Base-by-base conservation (phyloP, 2,888 invertebrate species). In the Drosophila algonquin region DNA sequence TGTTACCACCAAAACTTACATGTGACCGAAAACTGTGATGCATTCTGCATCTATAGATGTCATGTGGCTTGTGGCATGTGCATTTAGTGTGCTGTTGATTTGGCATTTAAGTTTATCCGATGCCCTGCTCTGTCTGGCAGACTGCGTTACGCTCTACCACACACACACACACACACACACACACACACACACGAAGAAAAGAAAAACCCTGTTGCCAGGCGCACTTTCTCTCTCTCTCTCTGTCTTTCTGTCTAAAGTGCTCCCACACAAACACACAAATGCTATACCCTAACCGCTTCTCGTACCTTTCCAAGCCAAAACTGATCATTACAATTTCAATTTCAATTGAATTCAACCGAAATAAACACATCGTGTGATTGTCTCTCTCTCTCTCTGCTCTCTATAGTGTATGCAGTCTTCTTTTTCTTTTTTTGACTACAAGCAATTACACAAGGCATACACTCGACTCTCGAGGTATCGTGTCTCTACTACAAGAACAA, bases 301-400 rank as follows among this genome's bases (percentile, higher is more conserved):
- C 56, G 44, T 68, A 69, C 70, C 70, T 59, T 69, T 58, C 45
- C 40, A 32, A 69, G 21, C 47, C 9, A n/a, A 57, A 27, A 30
- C 21, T 51, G 21, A 51, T 30, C 9, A 47, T 27, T 24, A 32
- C 69, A 69, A 70, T 68, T 73, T 89, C 65, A 71, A 72, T 87
- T 87, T 82, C 85, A 89, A 87, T 82, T 87, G 85, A 89, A 87
- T 87, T 52, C 40, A 62, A 51, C 86, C 67, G 67, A 87, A 86
- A 83, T 80, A 82, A 80, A 86, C 57, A 65, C 58, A 65, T 71
- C 65, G 54, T 63, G 57, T 63, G 62, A 55, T 68, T 51, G 30
- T 61, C 30, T 57, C 46, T 46, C 45, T 50, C n/a, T 48, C 53
- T 50, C n/a, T 54, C 53, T 16, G 10, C 27, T 44, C 40, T 2